Evolutionary conservation across 2,888 invertebrate species (phyloP).

Genomic region (Dolomedes plantarius): DNA sequence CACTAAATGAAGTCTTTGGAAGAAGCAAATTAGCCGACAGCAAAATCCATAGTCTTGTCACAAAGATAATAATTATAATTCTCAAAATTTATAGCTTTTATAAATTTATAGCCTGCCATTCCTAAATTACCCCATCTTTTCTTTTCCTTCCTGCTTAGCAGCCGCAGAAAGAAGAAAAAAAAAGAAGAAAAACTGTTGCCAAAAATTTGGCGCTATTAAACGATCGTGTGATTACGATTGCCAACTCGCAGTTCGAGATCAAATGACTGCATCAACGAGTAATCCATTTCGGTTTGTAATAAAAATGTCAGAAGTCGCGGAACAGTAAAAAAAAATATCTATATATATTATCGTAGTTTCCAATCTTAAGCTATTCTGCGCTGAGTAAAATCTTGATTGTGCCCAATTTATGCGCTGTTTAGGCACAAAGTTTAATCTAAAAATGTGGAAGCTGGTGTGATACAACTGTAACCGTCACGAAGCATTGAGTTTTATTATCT

Average conservation of each 20-base stretch:
- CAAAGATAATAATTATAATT: constrained; percentile 4
- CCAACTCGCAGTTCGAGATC: background rate
- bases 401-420: background rate
- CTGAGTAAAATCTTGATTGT: background rate
- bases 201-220: background rate
- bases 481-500: background rate
- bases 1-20: background rate
- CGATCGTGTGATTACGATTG: background rate
- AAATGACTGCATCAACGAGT: background rate
- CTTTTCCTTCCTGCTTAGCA: background rate
- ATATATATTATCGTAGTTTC: background rate
- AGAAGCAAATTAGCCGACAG: background rate
- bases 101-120: background rate
- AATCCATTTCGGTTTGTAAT: constrained; percentile 9
- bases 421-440: background rate
- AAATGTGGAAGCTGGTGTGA: background rate
- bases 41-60: background rate
- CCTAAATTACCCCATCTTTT: background rate
- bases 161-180: background rate
- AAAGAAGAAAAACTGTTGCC: background rate
- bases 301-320: background rate
- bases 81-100: background rate
- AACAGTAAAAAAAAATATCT: background rate
- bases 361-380: background rate
- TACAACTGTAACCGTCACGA: background rate